A percentile compares a stretch with the other conserved stretches of the same genome.
Conservation (phyloP, 1,140 invertebrate species). For the fruit fly (Drosophila melanogaster) region Release_6_plus_ISO1_MT NT_033777.3:27456501-27457000, state of each 20-base stretch:
- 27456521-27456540: constrained; percentile 74
- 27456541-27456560: constrained; percentile 33
- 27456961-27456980: constrained; percentile 50
- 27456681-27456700: constrained; percentile 82
- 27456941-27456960: constrained; percentile 26
- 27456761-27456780: constrained; percentile 4
- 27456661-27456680: constrained; percentile 83
- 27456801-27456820: too few species aligned
- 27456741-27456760: constrained; percentile 34
- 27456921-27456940: constrained; percentile 65
- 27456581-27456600: constrained; percentile 12
- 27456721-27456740: constrained; percentile 43
- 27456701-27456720: constrained; percentile 76
- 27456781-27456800: not conserved
- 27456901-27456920: constrained; percentile 78
- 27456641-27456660: constrained; percentile 63
- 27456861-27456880: constrained; percentile 16
- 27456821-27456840: not conserved
- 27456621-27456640: constrained; percentile 30
- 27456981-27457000: constrained; percentile 47
- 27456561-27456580: constrained; percentile 20
- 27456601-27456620: not conserved
- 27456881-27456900: constrained; percentile 73
- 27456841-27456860: constrained; percentile 11
- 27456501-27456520: constrained; percentile 62